phyloP scores from a whole-genome alignment of 2,797 vertebrate genomes.

The Selene dorsalis region DNA sequence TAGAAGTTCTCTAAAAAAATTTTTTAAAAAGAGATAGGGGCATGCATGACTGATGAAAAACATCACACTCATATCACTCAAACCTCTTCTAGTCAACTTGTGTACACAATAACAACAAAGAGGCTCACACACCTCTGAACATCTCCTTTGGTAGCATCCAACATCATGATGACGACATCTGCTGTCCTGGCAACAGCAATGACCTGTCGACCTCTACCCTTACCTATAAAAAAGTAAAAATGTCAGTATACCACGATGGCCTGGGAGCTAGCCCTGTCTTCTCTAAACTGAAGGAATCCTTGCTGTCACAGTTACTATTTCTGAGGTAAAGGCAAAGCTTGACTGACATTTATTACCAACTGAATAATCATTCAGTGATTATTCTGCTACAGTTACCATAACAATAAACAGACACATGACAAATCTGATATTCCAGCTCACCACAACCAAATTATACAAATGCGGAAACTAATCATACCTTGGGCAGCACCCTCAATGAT shows the following conservation, averaged over 20 bases:
- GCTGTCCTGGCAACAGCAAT: conserved; percentile 98
- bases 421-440: not conserved
- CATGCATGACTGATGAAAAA: not conserved
- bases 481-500: conserved; percentile 99
- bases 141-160: conserved; percentile 98
- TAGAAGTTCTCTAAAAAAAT: conserved; percentile 86
- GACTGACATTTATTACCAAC: not conserved
- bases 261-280: not conserved
- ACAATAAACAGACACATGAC: not conserved
- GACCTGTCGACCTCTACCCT: conserved; percentile 97
- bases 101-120: not conserved
- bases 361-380: not conserved
- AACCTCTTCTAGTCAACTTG: not conserved
- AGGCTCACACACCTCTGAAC: conserved; percentile 90
- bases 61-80: not conserved
- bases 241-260: not conserved
- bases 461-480: conserved; percentile 80
- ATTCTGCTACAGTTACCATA: not conserved
- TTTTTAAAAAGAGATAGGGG: not conserved
- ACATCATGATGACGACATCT: conserved; percentile 99
- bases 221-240: conserved; percentile 82
- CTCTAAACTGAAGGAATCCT: not conserved
- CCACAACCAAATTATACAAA: conserved; percentile 3
- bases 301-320: not conserved
- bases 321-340: not conserved